These are phyloP conservation scores for Paracentrotus lividus DNA, from an alignment of 53 echinoderm and acorn worm genomes.

Conservation along the genomic window DNA sequence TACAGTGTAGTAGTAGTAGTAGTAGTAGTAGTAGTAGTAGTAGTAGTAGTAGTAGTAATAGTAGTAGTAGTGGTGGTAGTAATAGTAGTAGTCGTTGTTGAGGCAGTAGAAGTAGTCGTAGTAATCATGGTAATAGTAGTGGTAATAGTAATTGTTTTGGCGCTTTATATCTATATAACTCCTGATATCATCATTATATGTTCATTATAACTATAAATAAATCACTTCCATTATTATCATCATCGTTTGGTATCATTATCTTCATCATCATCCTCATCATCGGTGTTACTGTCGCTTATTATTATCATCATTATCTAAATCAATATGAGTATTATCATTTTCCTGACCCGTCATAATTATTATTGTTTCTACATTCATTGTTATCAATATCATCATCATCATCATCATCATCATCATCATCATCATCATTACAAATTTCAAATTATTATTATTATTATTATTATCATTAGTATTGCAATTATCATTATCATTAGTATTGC, in stretches of 20 bases:
- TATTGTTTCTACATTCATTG: too few relatives aligned
- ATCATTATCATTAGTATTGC: neutral
- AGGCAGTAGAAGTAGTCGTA: neutral
- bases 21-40: conserved; percentile 61
- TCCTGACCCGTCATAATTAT: too few relatives aligned
- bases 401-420: neutral
- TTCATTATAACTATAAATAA: too few relatives aligned
- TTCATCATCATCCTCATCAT: too few relatives aligned
- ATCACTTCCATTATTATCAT: too few relatives aligned
- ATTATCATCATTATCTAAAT: too few relatives aligned
- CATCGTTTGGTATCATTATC: too few relatives aligned
- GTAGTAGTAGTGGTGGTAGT: conserved; percentile 18
- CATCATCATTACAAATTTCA: neutral
- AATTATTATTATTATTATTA: neutral
- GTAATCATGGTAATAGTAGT: neutral
- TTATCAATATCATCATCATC: neutral
- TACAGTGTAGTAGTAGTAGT: conserved; percentile 49
- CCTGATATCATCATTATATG: too few relatives aligned
- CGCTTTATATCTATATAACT: too few relatives aligned
- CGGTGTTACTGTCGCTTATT: too few relatives aligned
- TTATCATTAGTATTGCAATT: too few relatives aligned
- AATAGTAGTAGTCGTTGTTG: neutral
- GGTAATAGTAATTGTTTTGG: neutral
- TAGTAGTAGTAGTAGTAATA: conserved; percentile 56
- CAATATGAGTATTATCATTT: too few relatives aligned